A percentile compares a stretch with the other conserved stretches of the same genome.
Conservation (phyloP, 92 coral and sea anemone species). For the Porites lobata region DNA sequence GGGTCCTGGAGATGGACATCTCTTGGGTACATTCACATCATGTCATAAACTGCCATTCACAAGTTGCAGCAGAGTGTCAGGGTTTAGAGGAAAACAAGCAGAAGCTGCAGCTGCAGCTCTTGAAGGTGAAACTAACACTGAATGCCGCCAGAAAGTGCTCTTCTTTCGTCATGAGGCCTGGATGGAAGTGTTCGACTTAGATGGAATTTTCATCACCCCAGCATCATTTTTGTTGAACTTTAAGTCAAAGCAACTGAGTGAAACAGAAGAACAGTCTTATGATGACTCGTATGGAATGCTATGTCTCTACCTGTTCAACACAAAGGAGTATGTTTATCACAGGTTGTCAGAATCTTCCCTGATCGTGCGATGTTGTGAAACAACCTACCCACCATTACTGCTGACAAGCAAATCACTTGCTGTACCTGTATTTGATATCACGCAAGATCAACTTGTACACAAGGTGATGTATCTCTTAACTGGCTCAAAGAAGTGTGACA, state of each 20-base stretch:
- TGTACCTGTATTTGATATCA: constrained; percentile 81
- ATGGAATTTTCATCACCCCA: constrained; percentile 53
- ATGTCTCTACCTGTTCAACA: constrained; percentile 41
- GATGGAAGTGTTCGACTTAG: constrained; percentile 53
- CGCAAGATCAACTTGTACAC: constrained; percentile 86
- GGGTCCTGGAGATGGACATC: constrained; percentile 24
- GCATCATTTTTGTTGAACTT: constrained; percentile 66
- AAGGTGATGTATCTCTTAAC: constrained; percentile 49
- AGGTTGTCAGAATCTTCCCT: constrained; percentile 74
- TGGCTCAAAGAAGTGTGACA: neutral
- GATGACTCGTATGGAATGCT: constrained; percentile 58
- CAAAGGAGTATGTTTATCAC: constrained; percentile 36
- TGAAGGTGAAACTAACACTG: neutral
- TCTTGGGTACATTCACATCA: neutral
- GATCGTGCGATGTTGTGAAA: constrained; percentile 63
- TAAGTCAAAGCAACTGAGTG: neutral
- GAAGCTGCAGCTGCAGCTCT: neutral
- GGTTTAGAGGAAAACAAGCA: constrained; percentile 23
- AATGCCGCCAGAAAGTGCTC: constrained; percentile 19
- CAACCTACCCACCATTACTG: constrained; percentile 71
- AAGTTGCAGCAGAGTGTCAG: neutral
- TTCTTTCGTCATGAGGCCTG: constrained; percentile 49
- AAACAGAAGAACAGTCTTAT: neutral
- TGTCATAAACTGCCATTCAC: constrained; percentile 3
- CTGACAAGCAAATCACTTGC: constrained; percentile 71